Conservation (phyloP, 2,113 vertebrate species). For the Nannobrachium achirus region DNA sequence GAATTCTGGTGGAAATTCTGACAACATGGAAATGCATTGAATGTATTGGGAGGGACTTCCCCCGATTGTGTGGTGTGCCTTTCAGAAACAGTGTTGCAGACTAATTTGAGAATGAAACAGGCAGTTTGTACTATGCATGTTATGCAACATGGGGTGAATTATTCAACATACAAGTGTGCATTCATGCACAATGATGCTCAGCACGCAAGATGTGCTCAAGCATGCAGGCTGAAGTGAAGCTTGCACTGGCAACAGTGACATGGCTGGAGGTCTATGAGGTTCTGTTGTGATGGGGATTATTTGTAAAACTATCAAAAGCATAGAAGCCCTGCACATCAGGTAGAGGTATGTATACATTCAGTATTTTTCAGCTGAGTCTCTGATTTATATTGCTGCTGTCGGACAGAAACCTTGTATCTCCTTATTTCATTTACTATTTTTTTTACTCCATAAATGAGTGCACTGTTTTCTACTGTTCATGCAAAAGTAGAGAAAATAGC, state of each 20-base stretch:
- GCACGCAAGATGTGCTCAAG: constrained; percentile 51
- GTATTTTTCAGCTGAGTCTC: not conserved
- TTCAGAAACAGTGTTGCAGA: constrained; percentile 5
- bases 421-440: too few species aligned
- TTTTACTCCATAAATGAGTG: too few species aligned
- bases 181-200: constrained; percentile 58
- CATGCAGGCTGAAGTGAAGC: constrained; percentile 39
- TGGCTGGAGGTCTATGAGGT: constrained; percentile 24
- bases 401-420: too few species aligned
- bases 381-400: too few species aligned
- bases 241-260: constrained; percentile 25
- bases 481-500: too few species aligned
- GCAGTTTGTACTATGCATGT: constrained; percentile 35
- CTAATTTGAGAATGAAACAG: constrained; percentile 25
- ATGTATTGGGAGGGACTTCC: constrained; percentile 24
- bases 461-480: too few species aligned
- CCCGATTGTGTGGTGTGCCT: constrained; percentile 28
- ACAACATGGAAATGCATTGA: constrained; percentile 15
- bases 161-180: constrained; percentile 64
- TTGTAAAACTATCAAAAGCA: not conserved
- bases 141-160: constrained; percentile 58
- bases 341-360: not conserved
- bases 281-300: constrained; percentile 16
- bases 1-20: not conserved
- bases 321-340: not conserved